Evolutionary conservation across 2,888 invertebrate genomes (phyloP).

Genomic region (Agrotis exclamationis): DNA sequence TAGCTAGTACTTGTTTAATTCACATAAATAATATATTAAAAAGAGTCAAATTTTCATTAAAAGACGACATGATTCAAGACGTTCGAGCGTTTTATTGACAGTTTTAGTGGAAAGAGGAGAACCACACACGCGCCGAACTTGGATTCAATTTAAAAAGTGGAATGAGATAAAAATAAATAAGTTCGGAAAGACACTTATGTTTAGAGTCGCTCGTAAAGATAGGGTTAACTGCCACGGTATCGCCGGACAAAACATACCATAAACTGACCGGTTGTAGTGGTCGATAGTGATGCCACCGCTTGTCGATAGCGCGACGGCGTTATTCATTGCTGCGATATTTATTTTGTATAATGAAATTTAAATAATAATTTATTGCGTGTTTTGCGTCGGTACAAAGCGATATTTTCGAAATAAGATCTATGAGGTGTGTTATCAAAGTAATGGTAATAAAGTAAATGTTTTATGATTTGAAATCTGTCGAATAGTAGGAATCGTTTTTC

Average conservation of each 20-base stretch:
- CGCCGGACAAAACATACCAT: conserved; percentile 90
- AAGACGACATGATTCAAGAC: conserved; percentile 81
- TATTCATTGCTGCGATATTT: conserved; percentile 57
- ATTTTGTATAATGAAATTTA: conserved; percentile 56
- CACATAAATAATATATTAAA: conserved; percentile 86
- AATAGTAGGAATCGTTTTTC: conserved; percentile 21
- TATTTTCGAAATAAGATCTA: conserved; percentile 55
- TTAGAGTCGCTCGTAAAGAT: conserved; percentile 90
- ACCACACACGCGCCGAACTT: conserved; percentile 89
- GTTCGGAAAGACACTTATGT: conserved; percentile 90
- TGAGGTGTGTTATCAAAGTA: conserved; percentile 44
- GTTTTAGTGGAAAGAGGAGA: conserved; percentile 85
- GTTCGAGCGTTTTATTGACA: conserved; percentile 87
- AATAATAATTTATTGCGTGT: conserved; percentile 63
- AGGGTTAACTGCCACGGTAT: conserved; percentile 90
- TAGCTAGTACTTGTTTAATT: conserved; percentile 83
- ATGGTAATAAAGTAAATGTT: conserved; percentile 30
- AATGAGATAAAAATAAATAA: conserved; percentile 91
- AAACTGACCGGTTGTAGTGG: conserved; percentile 87
- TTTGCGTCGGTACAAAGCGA: conserved; percentile 47
- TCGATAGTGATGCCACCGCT: conserved; percentile 78
- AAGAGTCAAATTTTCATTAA: conserved; percentile 88
- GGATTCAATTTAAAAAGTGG: conserved; percentile 90
- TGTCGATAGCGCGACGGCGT: conserved; percentile 67
- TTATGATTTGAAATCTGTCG: conserved; percentile 21